Evolutionary conservation across 2,797 vertebrate genomes (phyloP).

Genomic region (Sebastes jordani): DNA sequence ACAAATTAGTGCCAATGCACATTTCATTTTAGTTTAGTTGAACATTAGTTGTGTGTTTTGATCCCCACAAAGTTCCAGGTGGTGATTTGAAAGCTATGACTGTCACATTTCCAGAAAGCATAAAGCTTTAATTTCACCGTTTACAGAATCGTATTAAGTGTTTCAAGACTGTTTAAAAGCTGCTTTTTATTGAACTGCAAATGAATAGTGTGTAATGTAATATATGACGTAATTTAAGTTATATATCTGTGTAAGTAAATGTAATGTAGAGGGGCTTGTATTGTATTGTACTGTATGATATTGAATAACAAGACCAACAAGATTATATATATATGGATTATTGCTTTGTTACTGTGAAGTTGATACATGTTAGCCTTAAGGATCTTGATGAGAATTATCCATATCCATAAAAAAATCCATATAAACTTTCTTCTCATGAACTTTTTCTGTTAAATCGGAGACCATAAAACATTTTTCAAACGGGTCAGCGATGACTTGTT

Average conservation of each 20-base stretch:
- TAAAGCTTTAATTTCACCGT: conserved; percentile 71
- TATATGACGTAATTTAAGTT: conserved; percentile 52
- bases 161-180: conserved; percentile 75
- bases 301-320: conserved; percentile 40
- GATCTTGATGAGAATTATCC: conserved; percentile 24
- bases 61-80: background rate
- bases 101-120: conserved; percentile 52
- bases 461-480: conserved; percentile 18
- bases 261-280: conserved; percentile 71
- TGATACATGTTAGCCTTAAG: conserved; percentile 59
- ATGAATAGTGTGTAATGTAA: conserved; percentile 63
- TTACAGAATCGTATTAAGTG: conserved; percentile 58
- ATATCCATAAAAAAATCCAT: background rate
- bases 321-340: conserved; percentile 35
- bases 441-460: conserved; percentile 36
- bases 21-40: background rate
- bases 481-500: conserved; percentile 24
- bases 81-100: conserved; percentile 25
- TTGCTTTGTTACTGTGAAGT: conserved; percentile 56
- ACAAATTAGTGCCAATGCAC: background rate
- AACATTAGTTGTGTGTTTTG: background rate
- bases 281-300: conserved; percentile 71
- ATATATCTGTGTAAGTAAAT: conserved; percentile 68
- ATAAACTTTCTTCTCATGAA: conserved; percentile 10
- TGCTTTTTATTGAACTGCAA: conserved; percentile 67